phyloP scores from a whole-genome alignment of 1,140 invertebrate genomes.

The Sminthurides bifidus region DNA sequence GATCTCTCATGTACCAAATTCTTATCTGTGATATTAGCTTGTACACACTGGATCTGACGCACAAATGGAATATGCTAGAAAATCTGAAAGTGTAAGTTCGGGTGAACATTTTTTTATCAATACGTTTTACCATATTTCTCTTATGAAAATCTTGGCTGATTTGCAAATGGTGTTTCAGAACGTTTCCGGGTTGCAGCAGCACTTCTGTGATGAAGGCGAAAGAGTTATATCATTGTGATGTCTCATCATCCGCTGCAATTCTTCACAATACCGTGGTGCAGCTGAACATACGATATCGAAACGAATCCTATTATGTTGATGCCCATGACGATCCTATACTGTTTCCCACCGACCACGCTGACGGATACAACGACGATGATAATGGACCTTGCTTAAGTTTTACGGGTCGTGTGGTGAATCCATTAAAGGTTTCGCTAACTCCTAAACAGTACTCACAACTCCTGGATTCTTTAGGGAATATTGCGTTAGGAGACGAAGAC shows the following conservation, averaged over 20 bases:
- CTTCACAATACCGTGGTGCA: constrained; percentile 71
- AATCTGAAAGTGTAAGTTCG: constrained; percentile 24
- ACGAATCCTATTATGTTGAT: constrained; percentile 13
- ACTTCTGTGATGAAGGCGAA: constrained; percentile 41
- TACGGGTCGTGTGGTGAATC: constrained; percentile 64
- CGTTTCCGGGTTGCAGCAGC: constrained; percentile 18
- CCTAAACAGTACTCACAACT: constrained; percentile 80
- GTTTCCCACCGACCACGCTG: neutral
- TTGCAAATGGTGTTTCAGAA: constrained; percentile 11
- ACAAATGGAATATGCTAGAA: constrained; percentile 33
- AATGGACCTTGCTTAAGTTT: constrained; percentile 36
- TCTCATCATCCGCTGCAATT: constrained; percentile 52
- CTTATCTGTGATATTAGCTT: constrained; percentile 78
- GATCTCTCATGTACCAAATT: too few species aligned
- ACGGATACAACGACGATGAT: neutral
- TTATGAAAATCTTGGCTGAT: too few species aligned
- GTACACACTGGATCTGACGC: constrained; percentile 57
- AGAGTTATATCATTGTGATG: constrained; percentile 53
- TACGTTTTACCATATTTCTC: neutral
- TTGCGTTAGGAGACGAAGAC: constrained; percentile 22
- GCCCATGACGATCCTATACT: constrained; percentile 1
- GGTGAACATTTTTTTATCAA: neutral
- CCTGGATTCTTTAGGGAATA: constrained; percentile 47
- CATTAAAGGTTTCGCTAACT: constrained; percentile 69
- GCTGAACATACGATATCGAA: constrained; percentile 40